Base-by-base conservation (phyloP, 2,113 vertebrate species). In the Zeus faber region DNA sequence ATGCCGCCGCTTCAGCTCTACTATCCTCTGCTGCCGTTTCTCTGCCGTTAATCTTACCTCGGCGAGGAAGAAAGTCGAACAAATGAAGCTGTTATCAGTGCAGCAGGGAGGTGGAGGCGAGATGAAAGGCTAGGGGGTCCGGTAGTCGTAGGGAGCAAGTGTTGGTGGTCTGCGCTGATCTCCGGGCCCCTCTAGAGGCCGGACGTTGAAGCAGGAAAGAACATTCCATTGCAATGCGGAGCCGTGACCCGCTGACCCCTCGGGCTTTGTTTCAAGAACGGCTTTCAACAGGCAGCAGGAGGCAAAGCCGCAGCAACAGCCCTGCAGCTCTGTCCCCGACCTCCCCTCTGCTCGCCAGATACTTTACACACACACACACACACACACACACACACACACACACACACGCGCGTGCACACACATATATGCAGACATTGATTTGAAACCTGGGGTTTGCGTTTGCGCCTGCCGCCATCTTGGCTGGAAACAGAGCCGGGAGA, bases 201-300 rank as follows among this genome's bases (percentile, higher is more conserved):
- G 73, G 77, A 85, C 85, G 74, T 85, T 85, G 72, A 84, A 82
- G 74, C 70, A 70, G 54, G 52, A 77, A 76, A 77, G 67, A 87
- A 82, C 78, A 79, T 86, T 89, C 80, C 80, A 87, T 83, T 79
- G 78, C 47, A 50, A 59, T 79, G 70, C 63, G 57, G 64, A 49
- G 53, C 70, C 9, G 0, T 68, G 76, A 85, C 83, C 76, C 43
- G 58, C 47, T 66, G 68, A 83, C 72, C 70, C 52, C 17, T 25
- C 13, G 70, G 60, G 70, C 81, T 81, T 77, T 76, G 52, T 80
- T 82, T 80, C 66, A 74, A 72, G 73, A 61, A 72, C 73, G 62
- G 72, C 65, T 49, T 83, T 82, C 33, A 45, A 77, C 75, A 79
- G 57, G 67, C 68, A 63, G 48, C 66, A 47, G 55, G 75, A 77